These are phyloP conservation scores for Chymomyza costata DNA, from an alignment of 1,140 invertebrate genomes.

Conservation along the genomic window DNA sequence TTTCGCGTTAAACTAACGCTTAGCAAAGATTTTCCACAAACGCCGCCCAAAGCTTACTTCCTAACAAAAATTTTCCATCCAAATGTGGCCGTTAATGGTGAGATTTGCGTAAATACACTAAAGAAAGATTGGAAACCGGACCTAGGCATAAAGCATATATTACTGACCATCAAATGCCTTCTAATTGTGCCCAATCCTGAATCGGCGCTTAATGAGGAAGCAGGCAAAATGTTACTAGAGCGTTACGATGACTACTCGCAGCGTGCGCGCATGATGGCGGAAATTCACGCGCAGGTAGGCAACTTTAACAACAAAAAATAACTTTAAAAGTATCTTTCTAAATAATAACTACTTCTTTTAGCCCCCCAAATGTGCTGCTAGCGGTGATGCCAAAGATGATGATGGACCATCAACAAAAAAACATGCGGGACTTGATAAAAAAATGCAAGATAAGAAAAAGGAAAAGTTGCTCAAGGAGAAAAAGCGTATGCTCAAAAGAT, in stretches of 20 bases:
- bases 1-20: constrained; percentile 94
- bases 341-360: constrained; percentile 11
- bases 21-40: constrained; percentile 94
- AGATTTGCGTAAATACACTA: constrained; percentile 98
- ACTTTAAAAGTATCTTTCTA: background rate
- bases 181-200: constrained; percentile 96
- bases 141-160: constrained; percentile 96
- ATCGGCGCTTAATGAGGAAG: constrained; percentile 95
- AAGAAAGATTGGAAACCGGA: constrained; percentile 98
- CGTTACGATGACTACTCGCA: constrained; percentile 94
- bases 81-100: constrained; percentile 94
- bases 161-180: constrained; percentile 94
- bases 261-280: constrained; percentile 94
- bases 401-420: constrained; percentile 88
- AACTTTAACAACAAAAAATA: background rate
- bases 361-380: constrained; percentile 65
- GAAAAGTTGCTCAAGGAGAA: constrained; percentile 87
- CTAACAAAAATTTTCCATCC: constrained; percentile 98
- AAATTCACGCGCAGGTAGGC: constrained; percentile 87
- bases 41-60: constrained; percentile 96
- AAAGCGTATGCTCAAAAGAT: constrained; percentile 90
- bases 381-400: constrained; percentile 74
- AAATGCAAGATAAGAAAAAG: constrained; percentile 85
- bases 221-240: constrained; percentile 92
- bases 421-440: constrained; percentile 85